A percentile compares a stretch with the other conserved stretches of the same genome.
phyloP scores from a whole-genome alignment of 2,113 vertebrate species.

The Cyanocitta stelleri region DNA sequence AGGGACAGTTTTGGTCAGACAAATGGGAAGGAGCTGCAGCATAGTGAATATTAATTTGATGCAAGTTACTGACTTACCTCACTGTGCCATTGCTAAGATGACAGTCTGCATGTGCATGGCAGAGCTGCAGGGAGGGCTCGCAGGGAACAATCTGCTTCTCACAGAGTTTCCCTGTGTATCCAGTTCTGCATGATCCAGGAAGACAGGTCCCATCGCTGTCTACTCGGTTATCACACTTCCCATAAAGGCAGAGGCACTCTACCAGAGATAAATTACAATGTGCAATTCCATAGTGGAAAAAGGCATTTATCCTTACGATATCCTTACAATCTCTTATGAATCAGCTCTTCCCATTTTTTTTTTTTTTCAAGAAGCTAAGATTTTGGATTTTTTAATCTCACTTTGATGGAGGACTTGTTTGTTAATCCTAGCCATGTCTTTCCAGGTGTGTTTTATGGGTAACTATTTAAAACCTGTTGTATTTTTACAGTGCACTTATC shows the following conservation, averaged over 20 bases:
- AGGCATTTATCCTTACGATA: not conserved
- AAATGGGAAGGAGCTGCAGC: not conserved
- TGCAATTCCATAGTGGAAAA: not conserved
- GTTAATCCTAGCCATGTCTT: not conserved
- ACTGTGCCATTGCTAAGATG: slow-evolving; percentile 64
- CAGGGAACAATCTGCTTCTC: slow-evolving; percentile 73
- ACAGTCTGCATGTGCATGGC: slow-evolving; percentile 84
- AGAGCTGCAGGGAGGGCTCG: slow-evolving; percentile 68
- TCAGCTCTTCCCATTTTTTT: not conserved
- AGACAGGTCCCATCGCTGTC: slow-evolving; percentile 80
- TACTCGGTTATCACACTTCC: slow-evolving; percentile 80
- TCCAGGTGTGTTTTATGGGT: not conserved
- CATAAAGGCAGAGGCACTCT: slow-evolving; percentile 84
- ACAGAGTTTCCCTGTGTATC: slow-evolving; percentile 78
- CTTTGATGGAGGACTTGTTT: not conserved
- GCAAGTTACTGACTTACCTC: slow-evolving; percentile 67
- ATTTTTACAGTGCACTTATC: not conserved
- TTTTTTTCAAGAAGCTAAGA: not conserved
- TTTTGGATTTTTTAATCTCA: not conserved
- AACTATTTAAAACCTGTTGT: not conserved
- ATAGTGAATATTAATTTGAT: not conserved
- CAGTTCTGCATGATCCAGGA: slow-evolving; percentile 68
- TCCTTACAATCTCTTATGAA: not conserved
- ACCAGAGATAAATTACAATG: not conserved
- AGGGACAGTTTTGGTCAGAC: not conserved